These are phyloP conservation scores for Cylas formicarius DNA, from an alignment of 1,140 invertebrate species.

Conservation along the genomic window DNA sequence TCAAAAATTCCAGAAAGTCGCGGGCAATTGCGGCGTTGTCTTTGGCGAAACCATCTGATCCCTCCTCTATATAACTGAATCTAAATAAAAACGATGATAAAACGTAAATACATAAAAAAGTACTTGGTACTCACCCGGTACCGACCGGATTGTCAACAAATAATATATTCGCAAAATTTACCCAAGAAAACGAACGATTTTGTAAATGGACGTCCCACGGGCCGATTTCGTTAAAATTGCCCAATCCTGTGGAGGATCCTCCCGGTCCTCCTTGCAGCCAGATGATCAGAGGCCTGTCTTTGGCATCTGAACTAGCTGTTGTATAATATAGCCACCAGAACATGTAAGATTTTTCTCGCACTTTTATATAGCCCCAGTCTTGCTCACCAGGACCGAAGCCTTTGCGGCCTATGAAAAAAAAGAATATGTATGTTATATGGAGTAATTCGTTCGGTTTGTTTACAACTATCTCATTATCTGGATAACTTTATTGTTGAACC, in stretches of 20 bases:
- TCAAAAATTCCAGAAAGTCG: constrained; percentile 69
- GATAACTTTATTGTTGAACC: no score
- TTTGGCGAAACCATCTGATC: constrained; percentile 43
- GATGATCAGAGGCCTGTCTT: constrained; percentile 61
- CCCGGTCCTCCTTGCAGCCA: constrained; percentile 47
- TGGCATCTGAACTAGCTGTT: constrained; percentile 49
- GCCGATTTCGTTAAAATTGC: constrained; percentile 9
- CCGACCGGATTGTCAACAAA: constrained; percentile 13
- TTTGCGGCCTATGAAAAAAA: no score
- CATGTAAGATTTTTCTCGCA: constrained; percentile 64
- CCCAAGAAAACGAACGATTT: neutral
- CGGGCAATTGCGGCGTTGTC: constrained; percentile 66
- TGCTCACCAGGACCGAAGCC: constrained; percentile 52
- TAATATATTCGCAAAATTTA: constrained; percentile 5
- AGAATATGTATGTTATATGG: no score
- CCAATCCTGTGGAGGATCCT: constrained; percentile 8
- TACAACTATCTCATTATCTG: no score
- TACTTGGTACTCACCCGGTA: constrained; percentile 12
- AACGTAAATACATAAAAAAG: no score
- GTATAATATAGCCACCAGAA: constrained; percentile 79
- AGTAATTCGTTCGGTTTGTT: no score
- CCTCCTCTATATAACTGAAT: constrained; percentile 67
- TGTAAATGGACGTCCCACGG: neutral
- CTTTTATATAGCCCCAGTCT: constrained; percentile 60
- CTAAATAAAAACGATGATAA: no score